These are phyloP conservation scores for Malthinus flaveolus DNA, from an alignment of 2,888 invertebrate species.

Conservation along the genomic window DNA sequence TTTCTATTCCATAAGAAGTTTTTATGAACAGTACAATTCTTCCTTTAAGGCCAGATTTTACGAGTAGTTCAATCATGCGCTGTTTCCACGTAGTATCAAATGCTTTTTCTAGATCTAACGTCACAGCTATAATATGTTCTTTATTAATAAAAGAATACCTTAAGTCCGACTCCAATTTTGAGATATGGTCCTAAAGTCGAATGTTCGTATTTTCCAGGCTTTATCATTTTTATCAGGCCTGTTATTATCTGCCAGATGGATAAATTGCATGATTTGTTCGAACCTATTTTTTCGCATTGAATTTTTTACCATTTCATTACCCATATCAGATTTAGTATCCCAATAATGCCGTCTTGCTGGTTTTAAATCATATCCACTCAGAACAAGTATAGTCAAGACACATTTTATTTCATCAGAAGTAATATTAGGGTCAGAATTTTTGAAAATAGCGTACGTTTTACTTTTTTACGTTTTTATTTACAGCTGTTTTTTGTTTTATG, in stretches of 20 bases:
- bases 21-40: neutral
- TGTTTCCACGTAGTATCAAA: neutral
- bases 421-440: conserved; percentile 3
- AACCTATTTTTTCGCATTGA: conserved; percentile 5
- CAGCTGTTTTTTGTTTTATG: too few species aligned
- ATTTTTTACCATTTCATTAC: neutral
- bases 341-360: conserved; percentile 7
- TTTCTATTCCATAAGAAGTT: neutral
- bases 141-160: neutral
- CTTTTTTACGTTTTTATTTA: too few species aligned
- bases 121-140: neutral
- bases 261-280: too few species aligned
- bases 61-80: neutral
- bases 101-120: neutral
- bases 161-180: neutral
- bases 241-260: too few species aligned
- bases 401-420: conserved; percentile 5
- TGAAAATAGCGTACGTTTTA: conserved; percentile 2
- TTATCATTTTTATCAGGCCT: too few species aligned
- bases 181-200: neutral
- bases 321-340: conserved; percentile 1
- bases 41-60: neutral
- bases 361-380: conserved; percentile 7
- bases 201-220: too few species aligned
- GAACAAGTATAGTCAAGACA: conserved; percentile 6